Evolutionary conservation across 2,797 vertebrate species (phyloP).

Genomic region (Astyanax mexicanus): DNA sequence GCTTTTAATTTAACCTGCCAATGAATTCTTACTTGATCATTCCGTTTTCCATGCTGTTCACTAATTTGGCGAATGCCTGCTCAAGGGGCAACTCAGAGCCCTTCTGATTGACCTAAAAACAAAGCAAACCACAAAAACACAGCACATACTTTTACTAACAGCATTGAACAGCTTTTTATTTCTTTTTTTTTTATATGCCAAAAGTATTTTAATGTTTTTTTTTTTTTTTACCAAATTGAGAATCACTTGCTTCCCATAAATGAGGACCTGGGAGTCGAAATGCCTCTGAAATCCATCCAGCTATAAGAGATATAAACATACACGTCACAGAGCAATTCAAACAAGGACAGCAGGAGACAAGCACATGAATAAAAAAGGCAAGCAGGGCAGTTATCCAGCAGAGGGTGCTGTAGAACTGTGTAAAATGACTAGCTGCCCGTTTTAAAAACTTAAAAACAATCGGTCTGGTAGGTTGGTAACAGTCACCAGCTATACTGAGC

Average conservation of each 20-base stretch:
- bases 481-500: background rate
- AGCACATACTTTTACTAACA: background rate
- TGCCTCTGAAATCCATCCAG: slow-evolving; percentile 98
- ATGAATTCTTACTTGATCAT: slow-evolving; percentile 84
- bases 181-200: too few species aligned
- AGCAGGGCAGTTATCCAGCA: slow-evolving; percentile 1
- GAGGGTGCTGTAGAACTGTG: slow-evolving; percentile 19
- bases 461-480: background rate
- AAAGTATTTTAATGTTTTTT: slow-evolving; percentile 29
- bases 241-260: slow-evolving; percentile 96
- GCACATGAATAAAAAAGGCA: too few species aligned
- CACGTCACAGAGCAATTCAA: background rate
- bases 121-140: background rate
- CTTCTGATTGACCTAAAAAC: slow-evolving; percentile 92
- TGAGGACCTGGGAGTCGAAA: slow-evolving; percentile 95
- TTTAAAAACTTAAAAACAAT: too few species aligned
- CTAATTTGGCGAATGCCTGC: slow-evolving; percentile 92
- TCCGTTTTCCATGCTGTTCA: slow-evolving; percentile 85
- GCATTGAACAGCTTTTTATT: background rate
- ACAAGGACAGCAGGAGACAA: background rate
- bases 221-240: slow-evolving; percentile 92
- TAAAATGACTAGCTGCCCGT: too few species aligned
- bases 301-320: slow-evolving; percentile 67
- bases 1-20: too few species aligned
- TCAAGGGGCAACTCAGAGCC: slow-evolving; percentile 96